phyloP scores from a whole-genome alignment of 2,113 vertebrate genomes.

The Dicentrarchus labrax region DNA sequence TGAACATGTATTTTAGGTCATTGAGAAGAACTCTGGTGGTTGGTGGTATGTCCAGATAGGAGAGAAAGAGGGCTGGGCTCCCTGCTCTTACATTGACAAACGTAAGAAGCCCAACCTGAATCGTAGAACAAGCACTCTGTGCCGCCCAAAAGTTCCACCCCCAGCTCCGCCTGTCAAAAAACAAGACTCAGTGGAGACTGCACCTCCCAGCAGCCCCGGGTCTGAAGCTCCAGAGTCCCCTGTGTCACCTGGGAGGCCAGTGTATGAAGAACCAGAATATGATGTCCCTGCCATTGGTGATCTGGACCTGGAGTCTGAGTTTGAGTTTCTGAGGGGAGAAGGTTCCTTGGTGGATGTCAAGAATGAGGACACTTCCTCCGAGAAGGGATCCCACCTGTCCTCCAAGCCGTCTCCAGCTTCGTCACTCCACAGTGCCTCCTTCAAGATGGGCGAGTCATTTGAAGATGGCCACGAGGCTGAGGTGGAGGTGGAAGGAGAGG shows the following conservation, averaged over 20 bases:
- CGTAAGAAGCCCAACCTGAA: slow-evolving; percentile 98
- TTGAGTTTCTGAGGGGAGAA: slow-evolving; percentile 80
- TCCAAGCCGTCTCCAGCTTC: slow-evolving; percentile 83
- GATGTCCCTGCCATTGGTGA: slow-evolving; percentile 94
- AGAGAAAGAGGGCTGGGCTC: slow-evolving; percentile 98
- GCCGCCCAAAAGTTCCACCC: slow-evolving; percentile 96
- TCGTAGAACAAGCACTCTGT: slow-evolving; percentile 97
- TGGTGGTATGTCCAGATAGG: slow-evolving; percentile 99
- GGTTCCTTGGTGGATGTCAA: slow-evolving; percentile 75
- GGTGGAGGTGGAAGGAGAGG: slow-evolving; percentile 67
- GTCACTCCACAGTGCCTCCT: slow-evolving; percentile 87
- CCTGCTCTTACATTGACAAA: slow-evolving; percentile 99
- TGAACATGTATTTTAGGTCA: slow-evolving; percentile 88
- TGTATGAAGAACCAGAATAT: slow-evolving; percentile 97
- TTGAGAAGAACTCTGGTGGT: slow-evolving; percentile 98
- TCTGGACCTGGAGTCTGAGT: slow-evolving; percentile 81
- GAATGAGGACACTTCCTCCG: slow-evolving; percentile 72
- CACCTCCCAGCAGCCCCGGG: slow-evolving; percentile 74
- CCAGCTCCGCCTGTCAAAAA: slow-evolving; percentile 97
- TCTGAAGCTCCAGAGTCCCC: slow-evolving; percentile 89
- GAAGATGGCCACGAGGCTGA: slow-evolving; percentile 89
- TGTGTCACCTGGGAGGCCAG: slow-evolving; percentile 86
- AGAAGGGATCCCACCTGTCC: slow-evolving; percentile 73
- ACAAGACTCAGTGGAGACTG: slow-evolving; percentile 89
- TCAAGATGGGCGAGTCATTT: slow-evolving; percentile 87